phyloP scores from a whole-genome alignment of 2,888 invertebrate genomes.

The Chesias legatella region DNA sequence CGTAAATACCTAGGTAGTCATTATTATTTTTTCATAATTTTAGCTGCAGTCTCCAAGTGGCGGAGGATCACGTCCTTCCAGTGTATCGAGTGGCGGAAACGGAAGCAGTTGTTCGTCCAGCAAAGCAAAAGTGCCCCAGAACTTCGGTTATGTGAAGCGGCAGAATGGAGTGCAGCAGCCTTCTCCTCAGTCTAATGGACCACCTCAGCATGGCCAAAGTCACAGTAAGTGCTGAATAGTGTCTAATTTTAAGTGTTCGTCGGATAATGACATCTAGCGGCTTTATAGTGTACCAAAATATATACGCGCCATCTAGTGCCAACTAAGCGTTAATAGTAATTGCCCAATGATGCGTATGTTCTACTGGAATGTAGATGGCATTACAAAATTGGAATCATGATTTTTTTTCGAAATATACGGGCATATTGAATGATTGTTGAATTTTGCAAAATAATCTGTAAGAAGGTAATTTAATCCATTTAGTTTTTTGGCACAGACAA shows the following conservation, averaged over 20 bases:
- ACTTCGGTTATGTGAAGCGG: constrained; percentile 91
- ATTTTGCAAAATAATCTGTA: too few species aligned
- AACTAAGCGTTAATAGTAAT: not conserved
- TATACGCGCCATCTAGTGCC: constrained; percentile 14
- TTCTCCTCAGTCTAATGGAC: constrained; percentile 58
- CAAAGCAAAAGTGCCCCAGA: constrained; percentile 89
- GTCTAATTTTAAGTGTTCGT: too few species aligned
- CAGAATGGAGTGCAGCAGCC: constrained; percentile 82
- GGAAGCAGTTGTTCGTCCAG: constrained; percentile 77
- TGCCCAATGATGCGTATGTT: not conserved
- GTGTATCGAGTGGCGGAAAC: constrained; percentile 75
- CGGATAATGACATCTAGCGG: not conserved
- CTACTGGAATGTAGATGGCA: constrained; percentile 20
- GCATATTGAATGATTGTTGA: not conserved
- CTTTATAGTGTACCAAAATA: too few species aligned
- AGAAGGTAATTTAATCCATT: too few species aligned
- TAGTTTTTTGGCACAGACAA: too few species aligned
- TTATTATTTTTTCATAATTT: not conserved
- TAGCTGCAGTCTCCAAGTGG: constrained; percentile 79
- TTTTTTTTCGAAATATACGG: not conserved
- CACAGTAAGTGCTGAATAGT: constrained; percentile 41
- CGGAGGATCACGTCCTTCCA: constrained; percentile 63
- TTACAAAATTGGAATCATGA: not conserved
- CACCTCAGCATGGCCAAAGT: constrained; percentile 59
- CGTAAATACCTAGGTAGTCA: too few species aligned